Evolutionary conservation across 2,888 invertebrate species (phyloP).

Genomic region (Pachydiplax longipennis): DNA sequence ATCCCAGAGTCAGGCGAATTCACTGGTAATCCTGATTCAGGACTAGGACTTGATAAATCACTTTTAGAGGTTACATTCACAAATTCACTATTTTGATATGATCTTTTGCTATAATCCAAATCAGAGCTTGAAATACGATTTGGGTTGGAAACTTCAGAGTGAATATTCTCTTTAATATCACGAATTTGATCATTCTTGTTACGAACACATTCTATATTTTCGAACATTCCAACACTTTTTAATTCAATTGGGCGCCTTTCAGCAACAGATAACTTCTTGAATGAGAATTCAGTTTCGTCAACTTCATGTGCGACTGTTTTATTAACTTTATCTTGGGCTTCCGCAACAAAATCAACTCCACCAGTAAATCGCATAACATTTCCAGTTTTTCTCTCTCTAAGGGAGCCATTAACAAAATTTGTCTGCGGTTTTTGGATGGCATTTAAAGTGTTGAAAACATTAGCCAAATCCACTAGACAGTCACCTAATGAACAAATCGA

Average conservation of each 20-base stretch:
- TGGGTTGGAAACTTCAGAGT: too few relatives aligned
- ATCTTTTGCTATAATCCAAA: too few relatives aligned
- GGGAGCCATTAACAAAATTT: background rate
- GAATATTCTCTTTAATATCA: too few relatives aligned
- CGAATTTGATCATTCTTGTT: too few relatives aligned
- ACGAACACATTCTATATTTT: too few relatives aligned
- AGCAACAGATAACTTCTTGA: background rate
- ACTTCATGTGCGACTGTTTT: background rate
- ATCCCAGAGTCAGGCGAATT: background rate
- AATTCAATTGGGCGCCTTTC: too few relatives aligned
- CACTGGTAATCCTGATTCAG: background rate
- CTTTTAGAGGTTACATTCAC: background rate
- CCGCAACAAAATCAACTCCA: background rate
- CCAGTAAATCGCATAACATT: background rate
- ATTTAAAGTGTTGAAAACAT: too few relatives aligned
- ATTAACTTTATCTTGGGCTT: background rate
- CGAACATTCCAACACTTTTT: too few relatives aligned
- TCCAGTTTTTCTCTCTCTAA: background rate
- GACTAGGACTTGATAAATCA: background rate
- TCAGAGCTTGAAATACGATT: too few relatives aligned
- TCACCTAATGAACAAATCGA: background rate
- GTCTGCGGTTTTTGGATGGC: background rate
- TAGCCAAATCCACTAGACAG: background rate
- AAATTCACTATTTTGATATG: too few relatives aligned
- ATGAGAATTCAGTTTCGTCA: background rate